Percentiles rank a stretch among this genome's conserved stretches.
Evolutionary conservation across 53 echinoderm and acorn worm species (phyloP).

Genomic region (Henricia sp.): DNA sequence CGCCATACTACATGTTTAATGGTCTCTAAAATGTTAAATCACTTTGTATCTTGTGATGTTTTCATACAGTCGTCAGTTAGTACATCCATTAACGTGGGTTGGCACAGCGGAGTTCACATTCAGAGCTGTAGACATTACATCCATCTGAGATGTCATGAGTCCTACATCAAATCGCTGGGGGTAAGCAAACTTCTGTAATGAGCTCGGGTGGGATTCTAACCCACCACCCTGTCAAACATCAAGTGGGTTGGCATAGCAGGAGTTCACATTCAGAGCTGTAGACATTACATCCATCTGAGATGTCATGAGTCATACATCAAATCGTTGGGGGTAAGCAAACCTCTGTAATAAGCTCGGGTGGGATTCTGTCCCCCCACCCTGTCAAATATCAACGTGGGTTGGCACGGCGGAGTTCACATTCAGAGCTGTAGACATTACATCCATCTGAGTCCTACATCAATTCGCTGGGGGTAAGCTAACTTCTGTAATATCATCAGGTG

Average conservation of each 20-base stretch:
- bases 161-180: conserved; percentile 73
- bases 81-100: conserved; percentile 62
- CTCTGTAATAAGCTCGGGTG: too few species aligned
- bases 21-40: too few species aligned
- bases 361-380: too few species aligned
- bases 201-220: too few species aligned
- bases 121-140: conserved; percentile 95
- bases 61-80: conserved; percentile 13
- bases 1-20: too few species aligned
- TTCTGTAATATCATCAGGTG: too few species aligned
- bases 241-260: conserved; percentile 81
- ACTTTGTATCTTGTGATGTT: too few species aligned
- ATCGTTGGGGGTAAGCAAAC: conserved; percentile 64
- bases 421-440: conserved; percentile 95
- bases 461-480: conserved; percentile 63
- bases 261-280: conserved; percentile 97
- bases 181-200: conserved; percentile 34
- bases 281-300: conserved; percentile 88
- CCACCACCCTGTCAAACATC: too few species aligned
- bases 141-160: conserved; percentile 84
- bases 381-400: too few species aligned
- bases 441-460: conserved; percentile 80
- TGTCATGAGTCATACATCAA: conserved; percentile 77
- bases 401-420: conserved; percentile 86
- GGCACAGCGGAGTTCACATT: conserved; percentile 88